A percentile compares a stretch with the other conserved stretches of the same genome.
Evolutionary conservation across 2,797 vertebrate species (phyloP).

Genomic region (Pangasius mekongensis): DNA sequence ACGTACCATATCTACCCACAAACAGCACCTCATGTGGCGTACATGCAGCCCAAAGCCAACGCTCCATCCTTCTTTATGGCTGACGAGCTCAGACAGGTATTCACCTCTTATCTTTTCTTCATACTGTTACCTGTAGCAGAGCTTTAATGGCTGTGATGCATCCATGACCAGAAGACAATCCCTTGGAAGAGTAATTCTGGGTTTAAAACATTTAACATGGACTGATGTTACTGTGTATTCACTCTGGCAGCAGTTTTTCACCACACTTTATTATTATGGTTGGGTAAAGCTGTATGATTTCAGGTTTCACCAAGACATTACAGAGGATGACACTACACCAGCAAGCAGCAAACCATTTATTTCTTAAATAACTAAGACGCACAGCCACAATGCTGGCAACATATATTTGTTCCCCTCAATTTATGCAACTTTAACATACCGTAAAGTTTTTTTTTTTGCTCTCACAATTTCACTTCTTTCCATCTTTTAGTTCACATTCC

Average conservation of each 20-base stretch:
- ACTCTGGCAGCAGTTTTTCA: neutral
- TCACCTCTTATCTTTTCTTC: neutral
- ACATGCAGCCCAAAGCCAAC: constrained; percentile 99
- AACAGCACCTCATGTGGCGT: constrained; percentile 95
- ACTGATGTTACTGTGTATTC: neutral
- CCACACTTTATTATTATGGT: neutral
- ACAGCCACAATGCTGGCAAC: neutral
- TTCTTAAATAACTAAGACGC: neutral
- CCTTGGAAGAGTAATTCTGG: neutral
- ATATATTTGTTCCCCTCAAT: neutral
- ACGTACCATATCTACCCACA: constrained; percentile 98
- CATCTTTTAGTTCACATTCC: neutral
- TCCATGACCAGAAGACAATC: neutral
- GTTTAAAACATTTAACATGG: neutral
- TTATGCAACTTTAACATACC: neutral
- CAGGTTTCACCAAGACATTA: neutral
- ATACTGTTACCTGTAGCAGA: neutral
- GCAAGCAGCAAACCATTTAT: neutral
- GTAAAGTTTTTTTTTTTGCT: neutral
- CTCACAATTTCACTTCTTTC: neutral
- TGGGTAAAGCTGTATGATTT: neutral
- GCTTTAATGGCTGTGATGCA: neutral
- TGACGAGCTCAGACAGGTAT: constrained; percentile 97
- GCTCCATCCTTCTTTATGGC: constrained; percentile 99
- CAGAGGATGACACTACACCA: neutral